Evolutionary conservation across 2,888 invertebrate genomes (phyloP), one percentile per base, ranked within the genome.

Genomic region (Spatulosminthurus flaviceps): DNA sequence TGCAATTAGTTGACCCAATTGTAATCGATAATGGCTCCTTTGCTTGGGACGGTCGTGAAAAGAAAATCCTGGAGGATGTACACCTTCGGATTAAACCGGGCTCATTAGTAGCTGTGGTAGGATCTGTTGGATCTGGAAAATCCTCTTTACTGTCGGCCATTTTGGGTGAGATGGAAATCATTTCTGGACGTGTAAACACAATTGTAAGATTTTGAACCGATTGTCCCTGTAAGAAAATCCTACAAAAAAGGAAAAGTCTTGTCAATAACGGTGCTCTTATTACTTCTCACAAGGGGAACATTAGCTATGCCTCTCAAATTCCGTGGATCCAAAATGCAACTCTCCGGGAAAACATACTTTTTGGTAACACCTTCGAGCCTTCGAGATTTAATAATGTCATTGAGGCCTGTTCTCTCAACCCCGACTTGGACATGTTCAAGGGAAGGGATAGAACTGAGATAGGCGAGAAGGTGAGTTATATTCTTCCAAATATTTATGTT

Each of bases 371-470:
- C 21, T 90, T 92, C 72, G 92, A 96, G 86, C 90, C 92, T 79
- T 89, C 89, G 78, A 89, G 90, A 64, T 98, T 98, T 87, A 90
- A 93, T 83, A 90, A 91, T 79, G 92, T 97, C 0, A 91, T 99
- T 61, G 93, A 94, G 81, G 94, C 95, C 0, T 98, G 98, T 88
- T 97, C 97, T 1, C 90, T 99, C 78, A 92, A 91, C 84, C 92
- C 95, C 0, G 98, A 99, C 89, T 92, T 99, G 85, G 94, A 95
- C 71, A 96, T 98, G 89, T 88, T 99, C 60, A 95, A 95, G 0
- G 97, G 93, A n/a, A 97, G 98, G 0, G 98, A 99, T 89, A 91
- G 92, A 87, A 98, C 98, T 0, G 98, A 99, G 90, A 98, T 99
- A 84, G 99, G 99, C 81, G 99, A 99, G 89, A 98, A 98, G 89